Evolutionary conservation across 2,797 vertebrate genomes (phyloP).

Genomic region (Chaenodraco wilsoni): DNA sequence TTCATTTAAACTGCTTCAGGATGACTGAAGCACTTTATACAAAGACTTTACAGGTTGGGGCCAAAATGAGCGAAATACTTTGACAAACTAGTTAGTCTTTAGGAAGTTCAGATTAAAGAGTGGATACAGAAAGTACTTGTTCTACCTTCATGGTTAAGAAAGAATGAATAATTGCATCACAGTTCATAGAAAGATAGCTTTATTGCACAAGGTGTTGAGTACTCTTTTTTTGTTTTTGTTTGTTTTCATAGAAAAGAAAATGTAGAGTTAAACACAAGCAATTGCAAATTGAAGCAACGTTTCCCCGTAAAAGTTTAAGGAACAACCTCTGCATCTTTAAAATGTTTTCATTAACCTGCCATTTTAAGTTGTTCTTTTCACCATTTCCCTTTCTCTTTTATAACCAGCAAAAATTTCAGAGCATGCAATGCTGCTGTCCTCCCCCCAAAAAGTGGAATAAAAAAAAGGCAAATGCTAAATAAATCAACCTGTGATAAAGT

Average conservation of each 20-base stretch:
- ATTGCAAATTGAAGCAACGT: constrained; percentile 96
- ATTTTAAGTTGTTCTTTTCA: constrained; percentile 79
- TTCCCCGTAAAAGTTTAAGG: constrained; percentile 84
- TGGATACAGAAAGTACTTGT: not conserved
- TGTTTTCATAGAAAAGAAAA: constrained; percentile 94
- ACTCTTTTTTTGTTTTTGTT: constrained; percentile 89
- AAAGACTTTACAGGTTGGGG: not conserved
- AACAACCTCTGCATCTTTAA: constrained; percentile 81
- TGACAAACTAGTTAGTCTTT: not conserved
- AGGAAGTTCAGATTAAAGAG: not conserved
- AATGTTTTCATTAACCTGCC: constrained; percentile 71
- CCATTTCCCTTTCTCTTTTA: constrained; percentile 83
- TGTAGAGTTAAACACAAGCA: constrained; percentile 98
- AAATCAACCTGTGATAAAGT: constrained; percentile 68
- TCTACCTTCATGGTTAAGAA: constrained; percentile 26
- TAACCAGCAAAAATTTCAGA: constrained; percentile 91
- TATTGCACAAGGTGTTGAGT: constrained; percentile 98
- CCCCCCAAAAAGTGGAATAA: constrained; percentile 76
- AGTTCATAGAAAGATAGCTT: constrained; percentile 97
- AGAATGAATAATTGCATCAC: constrained; percentile 64
- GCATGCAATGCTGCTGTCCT: constrained; percentile 93
- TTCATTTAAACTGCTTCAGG: not conserved
- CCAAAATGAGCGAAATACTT: not conserved
- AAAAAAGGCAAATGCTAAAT: constrained; percentile 69
- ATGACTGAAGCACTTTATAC: not conserved